Base-by-base conservation (phyloP, 2,888 invertebrate species). In the Bellardia bayeri region DNA sequence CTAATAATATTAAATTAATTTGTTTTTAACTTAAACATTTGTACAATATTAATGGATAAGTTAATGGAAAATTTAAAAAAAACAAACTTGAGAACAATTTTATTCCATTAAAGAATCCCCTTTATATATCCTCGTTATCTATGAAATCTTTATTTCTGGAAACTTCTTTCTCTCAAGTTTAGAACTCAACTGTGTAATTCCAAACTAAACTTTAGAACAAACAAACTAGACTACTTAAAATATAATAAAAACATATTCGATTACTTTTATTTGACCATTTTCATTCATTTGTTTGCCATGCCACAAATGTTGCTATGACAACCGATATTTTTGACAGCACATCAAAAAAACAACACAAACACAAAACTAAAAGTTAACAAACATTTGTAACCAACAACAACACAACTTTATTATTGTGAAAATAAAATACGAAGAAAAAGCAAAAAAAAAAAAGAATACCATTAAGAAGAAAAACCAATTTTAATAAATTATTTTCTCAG, bases 401-500 rank as follows among this genome's bases (percentile, higher is more conserved):
- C 30, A 3, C 33, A 54, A 30, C 13, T 51, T 54, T 51, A n/a
- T 4, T 16, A n/a, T 76, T 69, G 61, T 45, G 30, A 49, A 82
- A 74, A 66, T 8, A 68, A 71, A 79, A 23, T 33, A 56, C 42
- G 11, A 8, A 42, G 11, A 69, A 33, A 1, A 37, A 61, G 40
- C 49, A 5, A 56, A 61, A 33, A n/a, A 71, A 51, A 14, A 23
- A 71, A 45, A 66, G 9, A 71, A 64, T 45, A 45, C 16, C 37
- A 56, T 58, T 79, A 66, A 80, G 42, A 74, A 58, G 80, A 45
- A 82, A 83, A 80, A 56, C 75, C 80, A 83, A 80, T 80, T 79
- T 71, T 33, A 71, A 83, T 83, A 71, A 83, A 75, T 83, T 69
- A 83, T 69, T 76, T 86, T 80, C 86, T 83, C 14, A 80, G 86